phyloP scores from a whole-genome alignment of 2,113 vertebrate species.

The Marcusenius ussheri region DNA sequence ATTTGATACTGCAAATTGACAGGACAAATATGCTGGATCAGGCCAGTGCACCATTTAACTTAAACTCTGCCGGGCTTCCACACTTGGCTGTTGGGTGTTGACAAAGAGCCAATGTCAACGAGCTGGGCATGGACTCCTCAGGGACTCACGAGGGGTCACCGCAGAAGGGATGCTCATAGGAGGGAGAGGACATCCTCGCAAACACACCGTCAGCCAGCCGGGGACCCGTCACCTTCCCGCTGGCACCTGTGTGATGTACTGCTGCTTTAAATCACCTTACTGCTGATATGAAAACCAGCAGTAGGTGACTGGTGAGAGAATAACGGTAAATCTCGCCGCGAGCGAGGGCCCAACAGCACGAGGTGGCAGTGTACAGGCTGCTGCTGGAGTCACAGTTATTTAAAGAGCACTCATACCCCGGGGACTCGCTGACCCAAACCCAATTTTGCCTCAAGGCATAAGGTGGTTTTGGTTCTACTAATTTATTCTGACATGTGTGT shows the following conservation, averaged over 20 bases:
- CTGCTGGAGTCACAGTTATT: constrained; percentile 40
- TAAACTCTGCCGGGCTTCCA: background rate
- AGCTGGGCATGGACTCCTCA: background rate
- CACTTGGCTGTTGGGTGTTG: background rate
- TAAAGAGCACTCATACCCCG: constrained; percentile 29
- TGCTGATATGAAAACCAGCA: constrained; percentile 17
- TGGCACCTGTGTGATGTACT: constrained; percentile 34
- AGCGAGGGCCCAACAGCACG: background rate
- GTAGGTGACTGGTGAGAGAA: background rate
- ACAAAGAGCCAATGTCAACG: background rate
- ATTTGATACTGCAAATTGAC: background rate
- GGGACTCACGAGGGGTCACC: background rate
- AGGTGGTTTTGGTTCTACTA: constrained; percentile 29
- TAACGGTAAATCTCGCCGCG: background rate
- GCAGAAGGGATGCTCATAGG: background rate
- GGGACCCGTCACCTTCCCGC: constrained; percentile 16
- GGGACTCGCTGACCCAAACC: constrained; percentile 35
- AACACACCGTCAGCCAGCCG: background rate
- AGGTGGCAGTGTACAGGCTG: background rate
- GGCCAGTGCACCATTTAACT: background rate
- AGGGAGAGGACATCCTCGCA: background rate
- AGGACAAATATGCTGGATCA: background rate
- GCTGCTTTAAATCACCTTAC: constrained; percentile 36
- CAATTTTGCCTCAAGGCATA: constrained; percentile 37
- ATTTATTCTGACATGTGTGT: constrained; percentile 30